phyloP scores from a whole-genome alignment of 2,888 invertebrate species.

The Silvanus unidentatus region DNA sequence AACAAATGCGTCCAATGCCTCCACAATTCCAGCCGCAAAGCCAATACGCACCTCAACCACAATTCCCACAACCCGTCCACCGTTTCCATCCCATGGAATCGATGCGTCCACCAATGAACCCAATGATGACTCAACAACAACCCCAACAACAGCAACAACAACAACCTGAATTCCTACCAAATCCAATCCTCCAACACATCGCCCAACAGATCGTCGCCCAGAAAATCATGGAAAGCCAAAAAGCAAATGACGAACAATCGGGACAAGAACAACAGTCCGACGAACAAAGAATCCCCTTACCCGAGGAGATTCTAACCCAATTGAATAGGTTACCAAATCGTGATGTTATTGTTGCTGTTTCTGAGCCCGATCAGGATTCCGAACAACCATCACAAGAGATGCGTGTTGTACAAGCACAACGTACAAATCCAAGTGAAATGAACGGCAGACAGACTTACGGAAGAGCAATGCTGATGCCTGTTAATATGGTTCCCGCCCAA shows the following conservation, averaged over 20 bases:
- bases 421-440: conserved; percentile 39
- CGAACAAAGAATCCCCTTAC: conserved; percentile 45
- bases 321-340: conserved; percentile 42
- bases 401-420: conserved; percentile 38
- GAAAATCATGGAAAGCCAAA: conserved; percentile 41
- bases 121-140: conserved; percentile 29
- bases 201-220: conserved; percentile 45
- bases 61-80: conserved; percentile 15
- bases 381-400: conserved; percentile 22
- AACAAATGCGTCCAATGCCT: conserved; percentile 33
- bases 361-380: conserved; percentile 26
- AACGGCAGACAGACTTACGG: conserved; percentile 43
- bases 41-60: conserved; percentile 25
- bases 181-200: conserved; percentile 44
- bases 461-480: conserved; percentile 42
- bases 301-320: conserved; percentile 45
- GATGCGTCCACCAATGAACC: conserved; percentile 48
- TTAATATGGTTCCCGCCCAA: conserved; percentile 43
- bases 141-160: conserved; percentile 28
- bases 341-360: conserved; percentile 43
- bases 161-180: conserved; percentile 39
- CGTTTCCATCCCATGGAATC: conserved; percentile 52
- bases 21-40: conserved; percentile 33
- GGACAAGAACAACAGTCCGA: conserved; percentile 33
- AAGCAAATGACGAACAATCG: conserved; percentile 34